Base-by-base conservation (phyloP, 1,140 invertebrate species). In the Orchestia grillus region DNA sequence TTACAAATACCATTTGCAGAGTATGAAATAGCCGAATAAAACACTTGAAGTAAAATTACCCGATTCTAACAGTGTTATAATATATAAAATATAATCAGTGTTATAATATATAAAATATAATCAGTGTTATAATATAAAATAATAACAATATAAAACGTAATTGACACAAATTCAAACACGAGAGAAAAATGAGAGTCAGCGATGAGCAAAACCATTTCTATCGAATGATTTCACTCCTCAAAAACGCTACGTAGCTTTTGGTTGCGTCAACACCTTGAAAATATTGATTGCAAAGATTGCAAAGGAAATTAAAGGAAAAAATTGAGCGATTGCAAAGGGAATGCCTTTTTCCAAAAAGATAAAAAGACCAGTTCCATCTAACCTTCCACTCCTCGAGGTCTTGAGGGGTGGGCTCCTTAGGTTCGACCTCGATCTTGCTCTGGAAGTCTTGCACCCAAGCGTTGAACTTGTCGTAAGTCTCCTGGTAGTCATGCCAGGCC, bases 401-500 rank as follows among this genome's bases (percentile, higher is more conserved):
- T 97, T 98, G 98, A 96, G 98, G 98, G 0, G 98, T 98, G 0
- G 98, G 98, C 3, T 98, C 98, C 97, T 98, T 98, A 6, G 98
- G 97, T 97, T 98, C 98, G n/a, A 98, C 98, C 97, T 97, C 97
- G 90, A 99, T 98, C 96, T 98, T 98, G 0, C 98, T 98, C 97
- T 99, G 98, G 96, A 98, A 99, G 45, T 98, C 97, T 96, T 99
- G 98, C 96, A 99, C 97, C 98, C 98, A 42, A 98, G 98, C 4
- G 98, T 98, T 97, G 53, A 97, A 98, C 95, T 98, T 98, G 44
- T 98, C 98, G 96, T 98, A 98, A 53, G 98, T 98, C 92, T 98
- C 98, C 95, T 98, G 98, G 97, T 99, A 99, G 96, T 99, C 98
- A 28, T 98, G 98, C 99, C 99, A 99, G 0, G 98, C 98, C 0